Base-by-base conservation (phyloP, 2,888 invertebrate species). In the Aphidoletes aphidimyza region DNA sequence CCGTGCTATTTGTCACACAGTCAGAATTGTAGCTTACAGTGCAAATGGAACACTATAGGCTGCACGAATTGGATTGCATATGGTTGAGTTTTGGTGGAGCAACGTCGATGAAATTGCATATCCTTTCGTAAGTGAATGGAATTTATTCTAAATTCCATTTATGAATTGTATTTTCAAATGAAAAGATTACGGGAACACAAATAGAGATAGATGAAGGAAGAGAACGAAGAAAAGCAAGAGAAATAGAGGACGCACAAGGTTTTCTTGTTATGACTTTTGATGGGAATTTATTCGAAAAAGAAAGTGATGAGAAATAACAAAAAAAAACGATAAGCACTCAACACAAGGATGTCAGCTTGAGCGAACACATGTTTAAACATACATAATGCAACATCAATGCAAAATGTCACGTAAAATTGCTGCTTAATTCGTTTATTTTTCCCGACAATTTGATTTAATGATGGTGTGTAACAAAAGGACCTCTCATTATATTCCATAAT, bases 381-480 rank as follows among this genome's bases (percentile, higher is more conserved):
- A 54, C 54, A 54, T 54, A 54, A 54, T 54, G 17, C 26, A 22
- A 22, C 22, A 22, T 54, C 54, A n/a, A 54, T 54, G 26, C 8
- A 54, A n/a, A 14, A 54, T 78, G 78, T 78, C 36, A 36, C 78
- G 36, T 36, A 19, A 14, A 17, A 36, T 78, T 78, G 14, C 36
- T 78, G 19, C 34, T 78, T 78, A 78, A 78, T 78, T 78, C 78
- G 36, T 78, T 78, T 78, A 78, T 78, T 78, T 78, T 78, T 78
- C 78, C 36, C 19, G 36, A 78, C 78, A 78, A 78, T 78, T 78
- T 78, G 78, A 78, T 78, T 78, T 78, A 19, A 78, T 78, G 78
- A 34, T n/a, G n/a, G 34, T 36, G 11, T 78, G 3, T 78, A 3
- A 78, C 36, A 78, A 36, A 78, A 78, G 19, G 17, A 78, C 36